Conservation (phyloP, 2,888 invertebrate genomes). For the Theodoxus fluviatilis region DNA sequence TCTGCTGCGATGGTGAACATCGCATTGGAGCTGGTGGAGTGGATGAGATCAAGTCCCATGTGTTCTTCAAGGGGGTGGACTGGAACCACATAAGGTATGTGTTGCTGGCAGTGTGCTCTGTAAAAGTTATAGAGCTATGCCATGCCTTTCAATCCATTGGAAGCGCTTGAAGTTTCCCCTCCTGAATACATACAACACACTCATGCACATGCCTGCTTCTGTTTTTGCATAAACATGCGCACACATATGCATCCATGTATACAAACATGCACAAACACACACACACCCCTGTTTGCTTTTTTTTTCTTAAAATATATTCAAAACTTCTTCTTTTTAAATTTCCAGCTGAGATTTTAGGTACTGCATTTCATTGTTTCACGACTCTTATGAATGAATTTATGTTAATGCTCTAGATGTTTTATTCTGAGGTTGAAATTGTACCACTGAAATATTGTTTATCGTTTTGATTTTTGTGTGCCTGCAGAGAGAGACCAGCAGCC, state of each 20-base stretch:
- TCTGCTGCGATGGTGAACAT: conserved; percentile 95
- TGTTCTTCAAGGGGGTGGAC: conserved; percentile 93
- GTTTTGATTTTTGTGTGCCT: conserved; percentile 18
- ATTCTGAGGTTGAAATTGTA: background rate
- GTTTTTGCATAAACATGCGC: too few species aligned
- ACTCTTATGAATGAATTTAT: too few species aligned
- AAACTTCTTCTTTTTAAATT: too few species aligned
- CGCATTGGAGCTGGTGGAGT: conserved; percentile 87
- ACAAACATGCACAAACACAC: too few species aligned
- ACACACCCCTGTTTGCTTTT: too few species aligned
- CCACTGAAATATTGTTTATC: background rate
- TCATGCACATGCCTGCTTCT: too few species aligned
- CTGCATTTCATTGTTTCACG: too few species aligned
- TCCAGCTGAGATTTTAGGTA: too few species aligned
- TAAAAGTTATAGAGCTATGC: background rate
- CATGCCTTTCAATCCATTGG: background rate
- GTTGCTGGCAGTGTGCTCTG: too few species aligned
- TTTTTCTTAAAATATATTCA: too few species aligned
- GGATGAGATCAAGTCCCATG: conserved; percentile 88
- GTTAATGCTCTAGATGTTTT: background rate
- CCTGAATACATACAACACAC: too few species aligned
- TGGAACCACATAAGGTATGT: conserved; percentile 93
- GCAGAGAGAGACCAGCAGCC: conserved; percentile 89
- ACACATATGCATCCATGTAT: too few species aligned
- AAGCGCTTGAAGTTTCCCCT: background rate